Base-by-base conservation (phyloP, 2,888 invertebrate genomes). In the Dicycla oo region DNA sequence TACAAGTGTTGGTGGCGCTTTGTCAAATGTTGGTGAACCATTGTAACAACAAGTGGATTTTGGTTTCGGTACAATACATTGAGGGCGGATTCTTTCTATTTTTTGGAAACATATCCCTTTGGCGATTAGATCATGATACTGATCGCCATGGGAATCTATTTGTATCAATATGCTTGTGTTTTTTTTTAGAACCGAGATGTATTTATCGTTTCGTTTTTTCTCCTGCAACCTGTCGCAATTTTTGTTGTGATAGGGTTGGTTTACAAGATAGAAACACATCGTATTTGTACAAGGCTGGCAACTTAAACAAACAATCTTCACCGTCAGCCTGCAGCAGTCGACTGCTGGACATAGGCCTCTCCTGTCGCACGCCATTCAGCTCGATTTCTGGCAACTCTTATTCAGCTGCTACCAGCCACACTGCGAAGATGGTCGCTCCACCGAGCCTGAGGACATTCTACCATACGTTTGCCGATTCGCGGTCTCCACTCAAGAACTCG, bases 11-110 rank as follows among this genome's bases (percentile, higher is more conserved):
- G 49, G 66, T 74, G 57, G 53, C 45, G 58, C 74, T 75, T 80
- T 83, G 76, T 75, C 68, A 47, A 75, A 68, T 47, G 40, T 73
- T 68, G 75, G 73, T 73, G 68, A 58, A 58, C 67, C 73, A 75
- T 75, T 75, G 75, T 83, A 70, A 73, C 67, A 69, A 79, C 85
- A 85, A 85, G 85, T 85, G 84, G 74, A 69, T 82, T 63, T 71
- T 15, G 66, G 65, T 75, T 67, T 62, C 1, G 69, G 40, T 74
- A 82, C 82, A 80, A 82, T 71, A 66, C 53, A 30, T 45, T 58
- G 74, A 45, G 69, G 82, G 78, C 23, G 73, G 60, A 49, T 54
- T 69, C 56, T 72, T 56, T 62, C 47, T 47, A 10, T 69, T 72
- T 84, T 81, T 77, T 81, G 72, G 68, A 69, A 83, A 81, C n/a